phyloP scores from a whole-genome alignment of 2,888 invertebrate genomes.

The Marasmarcha lunaedactyla region DNA sequence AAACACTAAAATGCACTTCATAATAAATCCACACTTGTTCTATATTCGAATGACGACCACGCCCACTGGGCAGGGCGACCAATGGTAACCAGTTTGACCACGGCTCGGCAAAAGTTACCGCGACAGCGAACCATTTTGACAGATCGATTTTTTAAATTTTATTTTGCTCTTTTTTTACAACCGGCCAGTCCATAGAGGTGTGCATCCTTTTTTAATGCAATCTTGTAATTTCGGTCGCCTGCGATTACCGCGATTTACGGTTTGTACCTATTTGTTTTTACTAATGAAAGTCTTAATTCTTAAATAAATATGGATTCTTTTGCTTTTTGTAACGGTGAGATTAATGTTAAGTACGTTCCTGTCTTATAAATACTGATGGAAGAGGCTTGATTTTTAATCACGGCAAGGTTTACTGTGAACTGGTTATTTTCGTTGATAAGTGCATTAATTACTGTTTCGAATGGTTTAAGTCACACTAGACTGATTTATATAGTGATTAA shows the following conservation, averaged over 20 bases:
- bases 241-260: constrained; percentile 54
- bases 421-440: no score
- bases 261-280: constrained; percentile 32
- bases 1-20: constrained; percentile 49
- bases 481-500: no score
- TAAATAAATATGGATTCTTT: constrained; percentile 17
- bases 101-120: constrained; percentile 62
- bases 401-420: no score
- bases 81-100: constrained; percentile 23
- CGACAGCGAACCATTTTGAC: constrained; percentile 64
- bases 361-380: background rate
- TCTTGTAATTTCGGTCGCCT: constrained; percentile 40
- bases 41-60: constrained; percentile 29
- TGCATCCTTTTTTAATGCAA: constrained; percentile 41
- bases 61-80: constrained; percentile 1
- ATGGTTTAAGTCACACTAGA: no score
- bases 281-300: constrained; percentile 44
- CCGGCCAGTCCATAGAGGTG: constrained; percentile 27
- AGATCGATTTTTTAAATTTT: constrained; percentile 53
- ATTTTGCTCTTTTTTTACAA: constrained; percentile 24
- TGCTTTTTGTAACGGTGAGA: constrained; percentile 9
- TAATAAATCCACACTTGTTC: constrained; percentile 51
- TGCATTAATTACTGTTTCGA: no score
- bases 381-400: no score
- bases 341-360: background rate